Evolutionary conservation across 2,113 vertebrate species (phyloP).

Genomic region (Oncorhynchus keta): DNA sequence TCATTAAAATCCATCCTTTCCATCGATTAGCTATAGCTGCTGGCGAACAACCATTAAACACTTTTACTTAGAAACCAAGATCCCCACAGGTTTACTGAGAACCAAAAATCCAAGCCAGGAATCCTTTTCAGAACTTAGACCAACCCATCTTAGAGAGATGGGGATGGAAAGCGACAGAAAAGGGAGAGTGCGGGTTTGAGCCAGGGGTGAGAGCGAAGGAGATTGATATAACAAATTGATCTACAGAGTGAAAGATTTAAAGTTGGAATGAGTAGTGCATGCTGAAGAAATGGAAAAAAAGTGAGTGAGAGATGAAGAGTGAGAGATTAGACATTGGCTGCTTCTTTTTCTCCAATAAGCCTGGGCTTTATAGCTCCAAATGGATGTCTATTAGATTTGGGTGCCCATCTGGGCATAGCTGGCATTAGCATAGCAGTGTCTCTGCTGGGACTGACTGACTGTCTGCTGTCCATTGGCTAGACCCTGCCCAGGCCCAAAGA

Average conservation of each 20-base stretch:
- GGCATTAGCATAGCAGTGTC: neutral
- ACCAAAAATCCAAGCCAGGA: no score
- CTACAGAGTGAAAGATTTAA: no score
- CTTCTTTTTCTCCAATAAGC: neutral
- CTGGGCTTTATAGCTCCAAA: neutral
- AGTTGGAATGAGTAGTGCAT: no score
- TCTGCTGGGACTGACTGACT: no score
- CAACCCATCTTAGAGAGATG: neutral
- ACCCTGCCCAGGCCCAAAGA: constrained; percentile 38
- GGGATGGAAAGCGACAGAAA: neutral
- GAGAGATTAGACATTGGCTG: neutral
- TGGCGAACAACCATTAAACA: no score
- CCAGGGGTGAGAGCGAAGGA: neutral
- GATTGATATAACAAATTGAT: constrained; percentile 53
- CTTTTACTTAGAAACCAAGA: no score
- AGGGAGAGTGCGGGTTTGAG: constrained; percentile 51
- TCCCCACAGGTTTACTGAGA: no score
- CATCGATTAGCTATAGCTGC: no score
- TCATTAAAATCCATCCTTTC: no score
- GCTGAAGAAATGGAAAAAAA: neutral
- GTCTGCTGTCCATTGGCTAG: neutral
- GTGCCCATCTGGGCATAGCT: neutral
- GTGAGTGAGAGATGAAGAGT: neutral
- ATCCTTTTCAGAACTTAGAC: no score
- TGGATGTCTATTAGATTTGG: neutral